Base-by-base conservation (phyloP, 2,888 invertebrate species). In the Agrilus biguttatus region DNA sequence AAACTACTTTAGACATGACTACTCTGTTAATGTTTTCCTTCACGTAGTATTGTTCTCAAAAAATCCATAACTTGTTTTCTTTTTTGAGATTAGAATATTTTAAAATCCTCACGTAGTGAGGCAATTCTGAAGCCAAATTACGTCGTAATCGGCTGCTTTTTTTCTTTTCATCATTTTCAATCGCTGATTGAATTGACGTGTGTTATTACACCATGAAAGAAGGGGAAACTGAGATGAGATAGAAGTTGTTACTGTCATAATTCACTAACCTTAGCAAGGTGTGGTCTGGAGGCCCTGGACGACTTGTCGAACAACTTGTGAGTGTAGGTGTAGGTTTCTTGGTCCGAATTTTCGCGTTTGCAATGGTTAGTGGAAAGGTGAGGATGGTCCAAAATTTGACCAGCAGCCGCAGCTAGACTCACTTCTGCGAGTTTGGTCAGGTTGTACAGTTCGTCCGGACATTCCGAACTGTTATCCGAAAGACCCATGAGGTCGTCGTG, bases 341-440 rank as follows among this genome's bases (percentile, higher is more conserved):
- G 53, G 5, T 55, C 55, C 7, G 43, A 23, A 5, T 50, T 43
- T 2, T 14, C 19, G 35, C 47, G 39, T 8, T 46, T 49, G 8
- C 46, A 41, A 5, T 46, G 28, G 6, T 51, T 47, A 1, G 57
- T 51, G 13, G 57, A 59, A 40, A 60, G 52, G 45, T 60, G 60
- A 41, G 60, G 54, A 48, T 65, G 68, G 45, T 71, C 70, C 48
- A 72, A 67, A 49, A 74, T 62, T 44, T 73, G 71, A 7, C 73
- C 74, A 5, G 73, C 73, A 0, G 75, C 76, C 1, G 79, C 79
- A 2, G 80, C 80, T 39, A 77, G 59, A 48, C 77, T 77, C 34
- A 83, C 81, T 64, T 83, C 81, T 8, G 83, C 83, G 53, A 84
- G 64, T 62, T 83, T 80, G 36, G 80, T 82, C 42, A 83, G 67